Evolutionary conservation across 2,888 invertebrate genomes (phyloP), one percentile per base, ranked within the genome.

Genomic region (Xylota sylvarum): DNA sequence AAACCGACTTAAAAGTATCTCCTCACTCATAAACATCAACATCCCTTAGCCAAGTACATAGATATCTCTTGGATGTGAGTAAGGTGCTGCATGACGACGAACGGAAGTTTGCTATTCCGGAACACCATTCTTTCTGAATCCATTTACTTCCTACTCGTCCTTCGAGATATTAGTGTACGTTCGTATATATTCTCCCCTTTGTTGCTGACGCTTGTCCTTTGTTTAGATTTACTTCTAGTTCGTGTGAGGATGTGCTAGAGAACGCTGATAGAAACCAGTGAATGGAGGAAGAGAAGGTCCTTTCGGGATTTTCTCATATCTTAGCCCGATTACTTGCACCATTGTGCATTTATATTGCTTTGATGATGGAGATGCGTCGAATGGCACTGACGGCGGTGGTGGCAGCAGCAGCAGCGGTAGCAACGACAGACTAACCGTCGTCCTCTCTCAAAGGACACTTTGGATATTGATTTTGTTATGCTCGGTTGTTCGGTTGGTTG

Each of bases 281-380:
- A 67, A 50, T 30, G 69, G 30, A 5, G 9, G n/a, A n/a, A 19
- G 30, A 37, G 64, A 46, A 48, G 58, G 69, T 80, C 80, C 80
- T 76, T 85, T 70, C 67, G 65, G 80, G 74, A 80, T 60, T 72
- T 60, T 81, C 76, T 72, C 76, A 70, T 81, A 85, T 85, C 85
- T 85, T 85, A 76, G 81, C 85, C 74, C 80, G 85, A 85, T 85
- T 85, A 85, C 85, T 85, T 85, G 81, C 85, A 81, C 76, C 81
- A 85, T 81, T 85, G 85, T 85, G 85, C 85, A 85, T 80, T 85
- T 81, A 81, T 85, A 85, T 85, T 81, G 85, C 85, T 85, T 85
- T 85, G 81, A 80, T 85, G 74, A 76, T 81, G 37, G 76, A 81
- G 70, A 85, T 85, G 85, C 81, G 70, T 84, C 67, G 74, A 74